Conservation (phyloP, 2,797 vertebrate species). For the Lepilemur ruficaudatus region DNA sequence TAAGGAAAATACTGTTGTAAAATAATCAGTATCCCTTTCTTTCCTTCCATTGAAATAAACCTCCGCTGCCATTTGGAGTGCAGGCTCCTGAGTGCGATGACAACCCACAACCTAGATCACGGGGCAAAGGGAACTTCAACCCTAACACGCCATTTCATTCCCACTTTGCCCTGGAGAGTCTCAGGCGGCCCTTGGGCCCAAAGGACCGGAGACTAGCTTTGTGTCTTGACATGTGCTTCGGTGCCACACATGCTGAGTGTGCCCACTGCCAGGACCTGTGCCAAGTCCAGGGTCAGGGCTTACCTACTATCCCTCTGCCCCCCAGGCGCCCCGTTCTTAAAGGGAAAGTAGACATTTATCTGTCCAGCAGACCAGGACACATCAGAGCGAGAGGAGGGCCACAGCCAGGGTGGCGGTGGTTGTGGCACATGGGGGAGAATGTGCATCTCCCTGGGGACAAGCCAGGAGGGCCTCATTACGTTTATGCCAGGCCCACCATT, state of each 20-base stretch:
- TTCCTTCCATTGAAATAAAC: neutral
- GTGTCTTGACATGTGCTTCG: neutral
- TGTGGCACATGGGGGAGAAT: neutral
- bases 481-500: neutral
- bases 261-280: neutral
- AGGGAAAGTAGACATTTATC: neutral
- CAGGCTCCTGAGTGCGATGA: neutral
- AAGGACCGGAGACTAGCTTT: neutral
- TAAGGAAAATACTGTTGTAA: constrained; percentile 1
- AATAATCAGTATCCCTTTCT: neutral
- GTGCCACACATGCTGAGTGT: too few species aligned
- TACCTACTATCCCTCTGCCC: too few species aligned
- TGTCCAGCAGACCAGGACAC: neutral
- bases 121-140: neutral
- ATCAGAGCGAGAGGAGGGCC: neutral
- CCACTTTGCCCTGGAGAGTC: rapidly evolving
- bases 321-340: neutral
- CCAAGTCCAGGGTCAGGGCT: neutral
- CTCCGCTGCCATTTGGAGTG: neutral
- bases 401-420: neutral
- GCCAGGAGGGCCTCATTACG: neutral
- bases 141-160: rapidly evolving
- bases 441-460: neutral
- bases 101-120: neutral
- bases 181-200: neutral